phyloP scores from a whole-genome alignment of 2,113 vertebrate genomes.

The Neogobius melanostomus region DNA sequence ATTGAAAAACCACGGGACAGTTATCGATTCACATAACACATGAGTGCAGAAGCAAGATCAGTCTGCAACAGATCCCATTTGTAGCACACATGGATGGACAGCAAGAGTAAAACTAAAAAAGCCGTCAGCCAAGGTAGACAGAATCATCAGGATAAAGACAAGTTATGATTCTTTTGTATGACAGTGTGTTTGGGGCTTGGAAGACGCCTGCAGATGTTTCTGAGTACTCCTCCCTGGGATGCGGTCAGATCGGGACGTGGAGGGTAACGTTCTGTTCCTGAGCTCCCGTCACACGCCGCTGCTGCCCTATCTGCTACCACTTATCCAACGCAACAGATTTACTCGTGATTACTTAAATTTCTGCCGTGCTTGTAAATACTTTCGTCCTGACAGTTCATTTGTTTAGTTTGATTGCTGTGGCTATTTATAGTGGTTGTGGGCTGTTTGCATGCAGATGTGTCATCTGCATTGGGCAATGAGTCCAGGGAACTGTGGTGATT shows the following conservation, averaged over 20 bases:
- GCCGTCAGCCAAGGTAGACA: neutral
- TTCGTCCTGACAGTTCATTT: slow-evolving; percentile 82
- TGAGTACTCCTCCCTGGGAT: slow-evolving; percentile 54
- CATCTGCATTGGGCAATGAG: slow-evolving; percentile 53
- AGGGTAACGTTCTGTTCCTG: slow-evolving; percentile 29
- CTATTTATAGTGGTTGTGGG: slow-evolving; percentile 70
- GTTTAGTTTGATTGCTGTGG: slow-evolving; percentile 78
- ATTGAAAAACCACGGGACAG: too few species aligned
- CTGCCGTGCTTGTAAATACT: slow-evolving; percentile 77
- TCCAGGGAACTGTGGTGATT: slow-evolving; percentile 63
- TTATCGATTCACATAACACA: neutral
- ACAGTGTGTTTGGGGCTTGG: slow-evolving; percentile 51
- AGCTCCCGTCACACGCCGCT: slow-evolving; percentile 56
- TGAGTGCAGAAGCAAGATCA: neutral
- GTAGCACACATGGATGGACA: neutral
- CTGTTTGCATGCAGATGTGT: slow-evolving; percentile 59
- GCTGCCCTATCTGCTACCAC: slow-evolving; percentile 80
- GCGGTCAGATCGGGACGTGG: slow-evolving; percentile 50
- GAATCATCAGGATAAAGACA: slow-evolving; percentile 19
- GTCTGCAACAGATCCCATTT: too few species aligned
- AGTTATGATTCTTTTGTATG: slow-evolving; percentile 28
- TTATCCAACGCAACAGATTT: slow-evolving; percentile 80
- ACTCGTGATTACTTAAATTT: slow-evolving; percentile 78
- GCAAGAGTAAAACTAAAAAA: slow-evolving; percentile 10
- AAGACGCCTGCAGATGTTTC: slow-evolving; percentile 60